Evolutionary conservation across 2,113 vertebrate species (phyloP).

Genomic region (Craseonycteris thonglongyai): DNA sequence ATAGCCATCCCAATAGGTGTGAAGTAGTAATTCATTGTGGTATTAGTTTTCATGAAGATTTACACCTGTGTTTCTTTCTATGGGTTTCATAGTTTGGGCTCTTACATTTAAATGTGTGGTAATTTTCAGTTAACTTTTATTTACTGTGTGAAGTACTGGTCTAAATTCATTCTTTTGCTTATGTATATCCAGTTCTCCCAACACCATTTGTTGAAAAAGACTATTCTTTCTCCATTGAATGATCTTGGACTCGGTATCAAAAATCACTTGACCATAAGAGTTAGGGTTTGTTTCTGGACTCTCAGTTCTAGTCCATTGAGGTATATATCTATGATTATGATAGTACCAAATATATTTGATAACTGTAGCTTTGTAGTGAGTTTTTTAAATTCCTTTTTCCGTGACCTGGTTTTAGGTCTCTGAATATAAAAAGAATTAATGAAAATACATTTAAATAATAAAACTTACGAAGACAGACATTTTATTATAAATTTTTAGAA

Average conservation of each 20-base stretch:
- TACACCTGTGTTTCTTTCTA: neutral
- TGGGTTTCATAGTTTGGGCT: neutral
- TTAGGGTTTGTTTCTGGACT: neutral
- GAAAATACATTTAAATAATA: constrained; percentile 1
- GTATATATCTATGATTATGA: neutral
- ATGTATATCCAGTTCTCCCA: neutral
- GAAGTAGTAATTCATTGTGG: neutral
- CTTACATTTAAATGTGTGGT: neutral
- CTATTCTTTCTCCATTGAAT: neutral
- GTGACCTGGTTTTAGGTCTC: neutral
- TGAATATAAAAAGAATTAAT: neutral
- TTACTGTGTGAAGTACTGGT: neutral
- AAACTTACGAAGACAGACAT: neutral
- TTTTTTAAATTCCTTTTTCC: neutral
- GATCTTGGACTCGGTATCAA: neutral
- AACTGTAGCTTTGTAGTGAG: neutral
- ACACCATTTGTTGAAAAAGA: neutral
- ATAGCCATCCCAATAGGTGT: neutral
- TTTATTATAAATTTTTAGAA: neutral
- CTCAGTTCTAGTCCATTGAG: neutral
- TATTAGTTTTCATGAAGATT: neutral
- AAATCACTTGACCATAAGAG: neutral
- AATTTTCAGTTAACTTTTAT: neutral
- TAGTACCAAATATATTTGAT: neutral
- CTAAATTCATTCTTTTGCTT: neutral